Percentiles rank a stretch among this genome's conserved stretches.
These are phyloP conservation scores for Drosophila asahinai DNA, from an alignment of 1,140 invertebrate genomes.

Conservation along the genomic window DNA sequence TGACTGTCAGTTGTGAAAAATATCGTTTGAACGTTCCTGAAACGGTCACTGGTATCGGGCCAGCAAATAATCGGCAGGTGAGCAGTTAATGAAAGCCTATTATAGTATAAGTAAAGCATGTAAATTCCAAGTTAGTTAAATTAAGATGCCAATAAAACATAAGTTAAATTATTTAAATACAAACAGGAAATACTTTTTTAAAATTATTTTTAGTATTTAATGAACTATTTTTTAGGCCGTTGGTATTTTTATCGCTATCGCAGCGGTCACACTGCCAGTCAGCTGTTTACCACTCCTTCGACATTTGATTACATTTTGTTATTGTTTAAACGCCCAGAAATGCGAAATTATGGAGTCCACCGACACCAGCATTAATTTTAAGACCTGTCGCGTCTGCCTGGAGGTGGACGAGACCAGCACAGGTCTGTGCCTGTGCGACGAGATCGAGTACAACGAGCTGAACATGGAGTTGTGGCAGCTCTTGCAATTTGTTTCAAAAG, in stretches of 20 bases:
- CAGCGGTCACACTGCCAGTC: background rate
- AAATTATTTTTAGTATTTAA: too few relatives aligned
- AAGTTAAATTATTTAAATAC: too few relatives aligned
- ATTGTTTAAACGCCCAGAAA: background rate
- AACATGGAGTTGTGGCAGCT: conserved; percentile 62
- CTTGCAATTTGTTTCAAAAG: conserved; percentile 58
- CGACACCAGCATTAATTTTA: conserved; percentile 19
- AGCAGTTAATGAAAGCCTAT: too few relatives aligned
- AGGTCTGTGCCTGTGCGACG: conserved; percentile 55
- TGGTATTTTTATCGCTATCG: background rate
- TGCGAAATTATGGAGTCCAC: conserved; percentile 15
- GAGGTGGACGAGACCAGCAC: conserved; percentile 39
- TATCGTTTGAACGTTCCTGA: background rate
- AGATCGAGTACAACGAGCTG: conserved; percentile 65
- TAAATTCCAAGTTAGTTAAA: too few relatives aligned
- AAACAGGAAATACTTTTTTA: too few relatives aligned
- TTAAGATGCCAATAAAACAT: too few relatives aligned
- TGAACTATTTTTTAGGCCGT: background rate
- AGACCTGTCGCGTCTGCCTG: conserved; percentile 65
- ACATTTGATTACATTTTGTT: too few relatives aligned
- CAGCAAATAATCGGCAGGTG: too few relatives aligned
- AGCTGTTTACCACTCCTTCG: background rate
- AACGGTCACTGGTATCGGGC: background rate
- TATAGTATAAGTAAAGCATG: too few relatives aligned
- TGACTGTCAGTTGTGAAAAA: conserved; percentile 34